Evolutionary conservation across 64 coral and sea anemone genomes (phyloP), one percentile per base, ranked within the genome.

Genomic region (Acropora yongei): DNA sequence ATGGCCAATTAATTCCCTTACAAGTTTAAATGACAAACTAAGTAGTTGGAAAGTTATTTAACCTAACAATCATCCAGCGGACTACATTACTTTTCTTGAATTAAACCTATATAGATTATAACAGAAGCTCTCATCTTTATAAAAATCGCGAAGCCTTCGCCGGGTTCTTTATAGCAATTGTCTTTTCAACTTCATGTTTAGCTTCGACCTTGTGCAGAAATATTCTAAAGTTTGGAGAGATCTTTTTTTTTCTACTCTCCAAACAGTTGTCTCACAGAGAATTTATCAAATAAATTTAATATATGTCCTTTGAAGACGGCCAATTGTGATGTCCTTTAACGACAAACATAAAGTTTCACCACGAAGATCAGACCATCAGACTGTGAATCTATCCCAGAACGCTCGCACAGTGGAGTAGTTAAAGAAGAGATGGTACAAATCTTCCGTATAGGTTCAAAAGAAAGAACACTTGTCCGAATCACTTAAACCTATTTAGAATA

Each of bases 401-500:
- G 68, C 68, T 20, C 1, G 48, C 77, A 78, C 77, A 51, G 12
- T n/a, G 18, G 47, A 50, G 77, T 14, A 50, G 77, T 78, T 78
- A 78, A 72, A 19, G 68, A 41, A 72, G 30, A 72, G 18, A 0
- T 72, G 68, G 30, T 72, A 72, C 68, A 72, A 51, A 51, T 78
- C 77, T 49, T 78, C 77, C n/a, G 44, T 8, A 46, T 8, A 78
- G 47, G n/a, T 78, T 78, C 45, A 17, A 39, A 46, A 78, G n/a
- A 78, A 19, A 51, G 18, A 78, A 50, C 44, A 78, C 18, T 50
- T 50, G 45, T 78, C 77, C 47, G 76, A 78, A 19, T 51, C 48
- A 78, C 44, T 78, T 78, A 78, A 78, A 48, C 76, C 76, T 49
- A 78, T 78, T 78, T 78, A 17, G 17, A 78, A 78, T 51, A 51